Percentiles rank a stretch among this genome's conserved stretches.
Conservation (phyloP, 2,888 invertebrate genomes). For the Baccha elongata region DNA sequence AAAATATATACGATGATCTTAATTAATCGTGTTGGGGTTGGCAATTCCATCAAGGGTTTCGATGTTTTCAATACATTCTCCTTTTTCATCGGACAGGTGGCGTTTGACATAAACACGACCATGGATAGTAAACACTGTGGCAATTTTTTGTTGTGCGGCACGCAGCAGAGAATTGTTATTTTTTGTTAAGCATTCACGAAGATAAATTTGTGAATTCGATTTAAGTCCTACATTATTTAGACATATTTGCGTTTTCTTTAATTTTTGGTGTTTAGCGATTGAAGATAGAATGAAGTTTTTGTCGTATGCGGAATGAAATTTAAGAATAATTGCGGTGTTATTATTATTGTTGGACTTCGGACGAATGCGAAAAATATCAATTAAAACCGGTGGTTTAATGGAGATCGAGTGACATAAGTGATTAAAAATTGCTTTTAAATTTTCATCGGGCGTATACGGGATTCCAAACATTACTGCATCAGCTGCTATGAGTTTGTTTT, state of each 20-base stretch:
- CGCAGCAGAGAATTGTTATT: not conserved
- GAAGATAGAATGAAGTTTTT: not conserved
- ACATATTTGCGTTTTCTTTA: not conserved
- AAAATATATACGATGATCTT: too few species aligned
- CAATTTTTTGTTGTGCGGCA: not conserved
- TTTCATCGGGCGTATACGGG: slow-evolving; percentile 6
- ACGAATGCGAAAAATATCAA: slow-evolving; percentile 11
- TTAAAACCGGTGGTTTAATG: not conserved
- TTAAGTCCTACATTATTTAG: not conserved
- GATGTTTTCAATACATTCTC: not conserved
- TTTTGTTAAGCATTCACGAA: not conserved
- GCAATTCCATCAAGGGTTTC: not conserved
- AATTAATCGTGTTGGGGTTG: too few species aligned
- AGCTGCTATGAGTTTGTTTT: slow-evolving; percentile 4
- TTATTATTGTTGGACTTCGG: not conserved
- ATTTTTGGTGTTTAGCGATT: not conserved
- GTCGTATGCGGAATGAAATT: slow-evolving; percentile 5
- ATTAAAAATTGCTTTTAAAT: not conserved
- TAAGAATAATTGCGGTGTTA: not conserved
- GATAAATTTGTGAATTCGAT: not conserved
- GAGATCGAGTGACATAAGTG: not conserved
- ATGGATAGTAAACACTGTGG: not conserved
- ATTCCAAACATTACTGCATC: slow-evolving; percentile 5
- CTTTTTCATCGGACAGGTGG: not conserved
- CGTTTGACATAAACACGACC: not conserved